These are phyloP conservation scores for Hedychridium roseum DNA, from an alignment of 2,888 invertebrate species.

Conservation along the genomic window DNA sequence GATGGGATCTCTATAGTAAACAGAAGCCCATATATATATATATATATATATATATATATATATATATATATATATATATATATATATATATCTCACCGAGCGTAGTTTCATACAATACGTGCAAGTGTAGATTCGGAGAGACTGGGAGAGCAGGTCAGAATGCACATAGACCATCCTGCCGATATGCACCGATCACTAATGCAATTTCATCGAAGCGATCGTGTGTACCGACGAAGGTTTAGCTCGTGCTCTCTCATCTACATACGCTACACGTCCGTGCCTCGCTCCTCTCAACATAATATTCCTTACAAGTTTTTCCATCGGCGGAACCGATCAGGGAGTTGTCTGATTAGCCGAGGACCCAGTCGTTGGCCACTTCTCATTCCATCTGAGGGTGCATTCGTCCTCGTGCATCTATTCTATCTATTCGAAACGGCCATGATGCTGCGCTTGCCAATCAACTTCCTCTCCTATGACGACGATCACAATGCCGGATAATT, in stretches of 20 bases:
- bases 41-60: too few species aligned
- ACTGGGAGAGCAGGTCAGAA: slow-evolving; percentile 22
- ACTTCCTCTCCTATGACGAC: not conserved
- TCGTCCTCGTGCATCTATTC: too few species aligned
- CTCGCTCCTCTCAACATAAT: too few species aligned
- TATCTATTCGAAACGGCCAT: slow-evolving; percentile 2
- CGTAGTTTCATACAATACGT: slow-evolving; percentile 31
- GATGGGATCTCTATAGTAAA: slow-evolving; percentile 32
- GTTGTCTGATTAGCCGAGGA: slow-evolving; percentile 43
- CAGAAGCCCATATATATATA: slow-evolving; percentile 27
- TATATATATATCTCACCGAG: too few species aligned
- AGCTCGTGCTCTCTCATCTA: slow-evolving; percentile 30
- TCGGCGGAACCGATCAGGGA: slow-evolving; percentile 47
- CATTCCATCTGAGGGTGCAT: too few species aligned
- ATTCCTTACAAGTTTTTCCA: too few species aligned
- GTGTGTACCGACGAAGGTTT: slow-evolving; percentile 43
- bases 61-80: too few species aligned
- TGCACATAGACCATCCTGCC: slow-evolving; percentile 26
- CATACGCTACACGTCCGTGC: too few species aligned
- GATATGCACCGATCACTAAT: slow-evolving; percentile 40
- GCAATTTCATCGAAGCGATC: slow-evolving; percentile 39
- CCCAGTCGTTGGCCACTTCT: too few species aligned
- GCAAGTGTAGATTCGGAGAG: slow-evolving; percentile 15
- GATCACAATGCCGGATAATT: too few species aligned
- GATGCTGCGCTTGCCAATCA: not conserved